phyloP scores from a whole-genome alignment of 2,113 vertebrate species.

The Anoura caudifer region DNA sequence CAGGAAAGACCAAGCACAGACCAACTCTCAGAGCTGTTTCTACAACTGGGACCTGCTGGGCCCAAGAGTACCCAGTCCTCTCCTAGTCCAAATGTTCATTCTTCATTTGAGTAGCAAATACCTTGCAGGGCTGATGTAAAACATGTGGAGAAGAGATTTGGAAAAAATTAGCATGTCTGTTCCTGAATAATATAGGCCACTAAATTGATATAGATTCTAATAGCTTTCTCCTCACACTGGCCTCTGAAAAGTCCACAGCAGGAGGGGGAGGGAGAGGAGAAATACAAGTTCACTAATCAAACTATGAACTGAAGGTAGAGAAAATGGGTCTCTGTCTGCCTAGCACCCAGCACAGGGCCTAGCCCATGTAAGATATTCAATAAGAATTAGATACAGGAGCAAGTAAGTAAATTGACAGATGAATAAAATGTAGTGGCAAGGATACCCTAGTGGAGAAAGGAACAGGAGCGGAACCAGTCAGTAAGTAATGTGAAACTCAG shows the following conservation, averaged over 20 bases:
- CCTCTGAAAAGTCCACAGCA: not conserved
- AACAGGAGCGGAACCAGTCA: not conserved
- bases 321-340: not conserved
- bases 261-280: not conserved
- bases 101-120: not conserved
- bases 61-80: not conserved
- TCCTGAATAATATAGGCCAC: not conserved
- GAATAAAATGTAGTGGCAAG: not conserved
- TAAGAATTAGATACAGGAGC: not conserved
- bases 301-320: not conserved
- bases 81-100: not conserved
- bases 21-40: not conserved
- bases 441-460: not conserved
- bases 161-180: not conserved
- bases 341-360: not conserved
- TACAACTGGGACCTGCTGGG: not conserved
- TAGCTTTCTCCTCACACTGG: not conserved
- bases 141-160: not conserved
- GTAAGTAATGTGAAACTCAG: not conserved
- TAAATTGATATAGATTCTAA: not conserved
- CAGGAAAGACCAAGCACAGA: not conserved
- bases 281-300: not conserved
- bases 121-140: not conserved
- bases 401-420: not conserved
- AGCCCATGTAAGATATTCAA: not conserved